Conservation (phyloP, 2,888 invertebrate species). For the Stenotaenia linearis region DNA sequence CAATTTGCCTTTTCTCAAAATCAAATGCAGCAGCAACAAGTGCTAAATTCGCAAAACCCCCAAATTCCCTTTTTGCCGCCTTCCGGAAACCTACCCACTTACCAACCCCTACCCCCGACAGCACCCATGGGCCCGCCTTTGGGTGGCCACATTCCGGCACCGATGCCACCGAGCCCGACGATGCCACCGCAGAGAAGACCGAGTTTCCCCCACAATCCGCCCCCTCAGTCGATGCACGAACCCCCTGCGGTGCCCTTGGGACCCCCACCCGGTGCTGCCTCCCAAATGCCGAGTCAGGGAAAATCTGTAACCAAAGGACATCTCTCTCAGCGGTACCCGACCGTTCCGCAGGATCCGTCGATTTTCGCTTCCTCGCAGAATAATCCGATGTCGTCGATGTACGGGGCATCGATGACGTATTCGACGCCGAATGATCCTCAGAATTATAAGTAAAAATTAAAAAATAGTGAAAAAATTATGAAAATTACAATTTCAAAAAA, state of each 20-base stretch:
- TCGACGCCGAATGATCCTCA: not conserved
- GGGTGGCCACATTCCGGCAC: not conserved
- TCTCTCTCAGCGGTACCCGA: conserved; percentile 44
- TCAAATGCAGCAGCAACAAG: not conserved
- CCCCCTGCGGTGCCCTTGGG: not conserved
- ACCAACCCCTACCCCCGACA: not conserved
- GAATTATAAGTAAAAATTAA: not conserved
- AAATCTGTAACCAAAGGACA: conserved; percentile 36
- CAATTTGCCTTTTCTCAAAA: not conserved
- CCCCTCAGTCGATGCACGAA: not conserved
- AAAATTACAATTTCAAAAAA: not conserved
- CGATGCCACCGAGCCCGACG: not conserved
- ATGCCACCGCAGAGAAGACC: not conserved
- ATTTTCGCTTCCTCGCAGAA: conserved; percentile 30
- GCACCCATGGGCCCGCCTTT: conserved; percentile 28
- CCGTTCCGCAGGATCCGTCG: conserved; percentile 39
- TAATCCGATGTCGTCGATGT: not conserved
- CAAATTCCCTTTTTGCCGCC: not conserved
- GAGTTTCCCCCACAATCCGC: not conserved
- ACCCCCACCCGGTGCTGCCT: not conserved
- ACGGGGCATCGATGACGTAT: not conserved
- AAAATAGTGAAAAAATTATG: not conserved
- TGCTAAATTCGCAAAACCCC: not conserved
- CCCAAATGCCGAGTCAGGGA: not conserved
- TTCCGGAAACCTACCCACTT: not conserved